Evolutionary conservation across 2,797 vertebrate genomes (phyloP).

Genomic region (Gymnopithys bicolor): DNA sequence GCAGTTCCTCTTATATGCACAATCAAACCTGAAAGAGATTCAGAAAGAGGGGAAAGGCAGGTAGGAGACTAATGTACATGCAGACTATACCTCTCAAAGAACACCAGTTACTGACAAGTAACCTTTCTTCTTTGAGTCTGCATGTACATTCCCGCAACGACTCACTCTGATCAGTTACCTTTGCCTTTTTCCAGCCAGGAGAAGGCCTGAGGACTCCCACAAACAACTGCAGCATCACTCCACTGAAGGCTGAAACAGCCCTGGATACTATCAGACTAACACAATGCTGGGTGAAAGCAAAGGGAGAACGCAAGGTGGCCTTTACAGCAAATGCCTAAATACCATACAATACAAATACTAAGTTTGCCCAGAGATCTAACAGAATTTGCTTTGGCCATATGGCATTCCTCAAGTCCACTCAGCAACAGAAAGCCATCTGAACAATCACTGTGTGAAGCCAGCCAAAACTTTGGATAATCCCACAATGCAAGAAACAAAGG

Average conservation of each 20-base stretch:
- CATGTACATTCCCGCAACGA: conserved; percentile 46
- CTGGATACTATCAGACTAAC: background rate
- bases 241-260: conserved; percentile 12
- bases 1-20: conserved; percentile 68
- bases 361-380: background rate
- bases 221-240: background rate
- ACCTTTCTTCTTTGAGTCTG: conserved; percentile 72
- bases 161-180: conserved; percentile 8
- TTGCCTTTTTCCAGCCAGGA: conserved; percentile 25
- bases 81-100: conserved; percentile 65
- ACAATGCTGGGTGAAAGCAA: background rate
- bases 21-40: conserved; percentile 72
- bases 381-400: background rate
- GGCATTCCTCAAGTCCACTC: background rate
- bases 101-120: conserved; percentile 69
- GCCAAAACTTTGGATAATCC: background rate
- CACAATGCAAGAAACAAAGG: background rate
- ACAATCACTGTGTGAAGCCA: background rate
- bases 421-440: background rate
- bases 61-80: conserved; percentile 70
- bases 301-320: background rate
- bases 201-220: background rate
- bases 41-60: conserved; percentile 72
- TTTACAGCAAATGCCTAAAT: background rate
- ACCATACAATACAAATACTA: background rate